phyloP scores from a whole-genome alignment of 2,888 invertebrate genomes.

The Papilio demoleus region DNA sequence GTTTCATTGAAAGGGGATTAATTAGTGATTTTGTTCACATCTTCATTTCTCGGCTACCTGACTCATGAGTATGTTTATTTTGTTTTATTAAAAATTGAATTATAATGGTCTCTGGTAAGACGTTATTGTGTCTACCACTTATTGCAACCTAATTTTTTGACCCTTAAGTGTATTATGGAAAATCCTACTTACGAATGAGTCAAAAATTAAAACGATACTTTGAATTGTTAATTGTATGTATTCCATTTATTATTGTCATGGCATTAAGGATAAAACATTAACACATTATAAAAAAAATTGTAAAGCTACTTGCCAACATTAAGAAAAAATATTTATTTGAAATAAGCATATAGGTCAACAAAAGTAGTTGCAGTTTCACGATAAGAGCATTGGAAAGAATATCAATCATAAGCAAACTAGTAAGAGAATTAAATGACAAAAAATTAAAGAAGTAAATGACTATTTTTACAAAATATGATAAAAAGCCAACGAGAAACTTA shows the following conservation, averaged over 20 bases:
- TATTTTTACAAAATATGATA: no score
- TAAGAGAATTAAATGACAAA: no score
- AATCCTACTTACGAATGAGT: background rate
- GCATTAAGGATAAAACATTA: background rate
- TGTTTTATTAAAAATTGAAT: conserved; percentile 49
- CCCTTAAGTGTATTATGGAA: conserved; percentile 25
- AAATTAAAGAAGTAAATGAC: no score
- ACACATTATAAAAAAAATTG: no score
- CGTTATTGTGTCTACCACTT: conserved; percentile 42
- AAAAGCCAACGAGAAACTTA: background rate
- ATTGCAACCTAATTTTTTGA: conserved; percentile 23
- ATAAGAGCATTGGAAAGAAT: no score
- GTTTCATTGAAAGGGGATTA: conserved; percentile 51
- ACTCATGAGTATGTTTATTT: conserved; percentile 48
- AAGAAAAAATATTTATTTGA: no score
- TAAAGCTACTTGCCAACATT: no score
- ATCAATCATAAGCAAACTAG: no score
- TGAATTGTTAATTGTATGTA: background rate
- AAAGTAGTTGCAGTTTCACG: no score
- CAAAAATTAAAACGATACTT: background rate
- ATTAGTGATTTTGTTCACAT: conserved; percentile 61
- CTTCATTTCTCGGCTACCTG: conserved; percentile 61
- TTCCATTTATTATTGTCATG: background rate
- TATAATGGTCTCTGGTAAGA: conserved; percentile 51
- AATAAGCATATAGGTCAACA: no score